Percentiles rank a stretch among this genome's conserved stretches.
phyloP scores from a whole-genome alignment of 2,797 vertebrate species.

The Peromyscus attwateri region DNA sequence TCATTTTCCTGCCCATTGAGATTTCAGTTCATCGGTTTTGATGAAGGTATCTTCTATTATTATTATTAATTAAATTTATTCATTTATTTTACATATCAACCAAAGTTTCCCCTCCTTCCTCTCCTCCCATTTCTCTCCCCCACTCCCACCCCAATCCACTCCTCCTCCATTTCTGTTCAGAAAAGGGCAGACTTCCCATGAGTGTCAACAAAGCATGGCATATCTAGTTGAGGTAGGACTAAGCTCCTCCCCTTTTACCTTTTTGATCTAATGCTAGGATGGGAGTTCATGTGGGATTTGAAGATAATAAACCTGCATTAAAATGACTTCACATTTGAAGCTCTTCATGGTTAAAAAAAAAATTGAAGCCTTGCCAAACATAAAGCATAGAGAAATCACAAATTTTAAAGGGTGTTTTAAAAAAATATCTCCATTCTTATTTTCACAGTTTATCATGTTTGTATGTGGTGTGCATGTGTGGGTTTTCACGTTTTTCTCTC shows the following conservation, averaged over 20 bases:
- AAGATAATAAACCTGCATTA: neutral
- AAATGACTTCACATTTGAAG: neutral
- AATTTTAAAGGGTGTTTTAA: neutral
- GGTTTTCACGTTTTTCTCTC: neutral
- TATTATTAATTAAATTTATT: neutral
- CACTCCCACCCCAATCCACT: neutral
- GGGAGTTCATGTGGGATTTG: neutral
- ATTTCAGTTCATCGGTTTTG: neutral
- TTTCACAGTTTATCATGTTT: neutral
- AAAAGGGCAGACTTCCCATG: neutral
- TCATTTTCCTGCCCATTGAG: neutral
- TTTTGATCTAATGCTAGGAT: neutral
- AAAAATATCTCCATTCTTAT: neutral
- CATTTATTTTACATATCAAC: neutral
- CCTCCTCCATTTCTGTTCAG: neutral
- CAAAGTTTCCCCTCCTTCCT: neutral
- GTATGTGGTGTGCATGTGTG: neutral
- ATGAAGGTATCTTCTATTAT: neutral
- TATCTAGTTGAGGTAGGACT: neutral
- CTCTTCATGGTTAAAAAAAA: neutral
- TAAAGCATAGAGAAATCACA: neutral
- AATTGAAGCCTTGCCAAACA: neutral
- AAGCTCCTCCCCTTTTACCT: neutral
- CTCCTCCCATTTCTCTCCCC: neutral
- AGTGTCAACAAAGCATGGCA: neutral